Evolutionary conservation across 1,140 invertebrate genomes (phyloP), one percentile per base, ranked within the genome.

Genomic region (Caenorhabditis inopinata): DNA sequence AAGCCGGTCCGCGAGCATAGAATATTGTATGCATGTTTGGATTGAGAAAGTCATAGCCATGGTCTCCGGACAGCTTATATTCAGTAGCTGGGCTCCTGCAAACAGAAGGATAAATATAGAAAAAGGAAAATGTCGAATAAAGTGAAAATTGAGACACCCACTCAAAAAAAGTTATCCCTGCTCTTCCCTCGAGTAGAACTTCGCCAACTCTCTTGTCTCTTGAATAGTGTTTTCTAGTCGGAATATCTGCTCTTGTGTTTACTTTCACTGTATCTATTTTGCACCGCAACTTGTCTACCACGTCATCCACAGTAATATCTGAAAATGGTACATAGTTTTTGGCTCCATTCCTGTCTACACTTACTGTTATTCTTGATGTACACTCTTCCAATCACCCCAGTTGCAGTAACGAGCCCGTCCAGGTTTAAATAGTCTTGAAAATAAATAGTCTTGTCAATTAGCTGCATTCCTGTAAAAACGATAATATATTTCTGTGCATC

Each of bases 171-270:
- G 51, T 84, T n/a, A 81, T 35, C 25, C 85, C 85, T 18, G 81
- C 23, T 23, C 53, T 38, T 25, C 82, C 51, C 25, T 86, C 84
- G 18, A 86, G 23, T 45, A 86, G 23, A 18, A 85, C 35, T 27
- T 85, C 83, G 6, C 85, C 85, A 48, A 85, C 80, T 47, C 85
- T 75, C 14, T 29, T 18, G 46, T 53, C 78, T 18, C 32, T 47
- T 14, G 82, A 68, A 76, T 87, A 86, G 62, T 86, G 85, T 58
- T 83, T 84, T n/a, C 85, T 46, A 53, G 76, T 83, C 32, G 85
- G 85, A 68, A 85, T 45, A 18, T 76, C 85, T 16, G 83, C 45
- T 48, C 78, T 77, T 5, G 82, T 83, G 27, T 68, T 68, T 42
- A 32, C 32, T 42, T 68, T 68, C 1, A 68, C 58, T 0, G 32